Percentiles rank a stretch among this genome's conserved stretches.
phyloP scores from a whole-genome alignment of 2,113 vertebrate species.

The Tachuris rubrigastra region DNA sequence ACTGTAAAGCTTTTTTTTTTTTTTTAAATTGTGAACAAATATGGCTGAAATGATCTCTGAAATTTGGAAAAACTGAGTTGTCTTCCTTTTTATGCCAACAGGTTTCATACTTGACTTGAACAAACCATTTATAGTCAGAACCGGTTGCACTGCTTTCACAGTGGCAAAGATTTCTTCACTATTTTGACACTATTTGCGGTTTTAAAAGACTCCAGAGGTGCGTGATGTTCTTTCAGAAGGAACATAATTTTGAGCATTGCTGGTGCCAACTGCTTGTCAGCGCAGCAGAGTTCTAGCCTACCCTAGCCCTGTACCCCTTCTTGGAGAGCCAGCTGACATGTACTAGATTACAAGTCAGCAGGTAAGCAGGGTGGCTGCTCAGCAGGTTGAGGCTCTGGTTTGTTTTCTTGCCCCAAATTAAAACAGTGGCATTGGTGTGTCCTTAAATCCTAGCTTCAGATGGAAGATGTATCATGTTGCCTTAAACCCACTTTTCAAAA shows the following conservation, averaged over 20 bases:
- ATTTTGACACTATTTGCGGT: not conserved
- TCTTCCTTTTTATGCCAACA: not conserved
- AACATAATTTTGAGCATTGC: not conserved
- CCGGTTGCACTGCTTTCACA: not conserved
- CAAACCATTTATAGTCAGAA: not conserved
- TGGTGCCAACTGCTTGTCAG: not conserved
- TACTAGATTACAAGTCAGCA: not conserved
- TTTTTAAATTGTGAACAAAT: conserved; percentile 22
- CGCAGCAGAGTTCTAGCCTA: not conserved
- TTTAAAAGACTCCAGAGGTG: not conserved
- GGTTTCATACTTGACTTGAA: conserved; percentile 19
- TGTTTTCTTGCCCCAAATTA: not conserved
- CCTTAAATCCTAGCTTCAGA: not conserved
- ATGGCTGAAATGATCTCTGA: conserved; percentile 19
- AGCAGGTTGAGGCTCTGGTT: not conserved
- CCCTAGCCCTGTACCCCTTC: not conserved
- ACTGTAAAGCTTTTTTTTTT: conserved; percentile 26
- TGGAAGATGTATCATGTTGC: not conserved
- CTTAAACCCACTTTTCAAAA: not conserved
- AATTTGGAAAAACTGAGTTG: not conserved
- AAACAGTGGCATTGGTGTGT: not conserved
- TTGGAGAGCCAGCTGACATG: not conserved
- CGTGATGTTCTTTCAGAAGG: not conserved
- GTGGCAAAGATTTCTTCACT: not conserved
- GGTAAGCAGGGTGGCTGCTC: not conserved